Evolutionary conservation across 2,113 vertebrate genomes (phyloP), one percentile per base, ranked within the genome.

Genomic region (Poecile atricapillus): DNA sequence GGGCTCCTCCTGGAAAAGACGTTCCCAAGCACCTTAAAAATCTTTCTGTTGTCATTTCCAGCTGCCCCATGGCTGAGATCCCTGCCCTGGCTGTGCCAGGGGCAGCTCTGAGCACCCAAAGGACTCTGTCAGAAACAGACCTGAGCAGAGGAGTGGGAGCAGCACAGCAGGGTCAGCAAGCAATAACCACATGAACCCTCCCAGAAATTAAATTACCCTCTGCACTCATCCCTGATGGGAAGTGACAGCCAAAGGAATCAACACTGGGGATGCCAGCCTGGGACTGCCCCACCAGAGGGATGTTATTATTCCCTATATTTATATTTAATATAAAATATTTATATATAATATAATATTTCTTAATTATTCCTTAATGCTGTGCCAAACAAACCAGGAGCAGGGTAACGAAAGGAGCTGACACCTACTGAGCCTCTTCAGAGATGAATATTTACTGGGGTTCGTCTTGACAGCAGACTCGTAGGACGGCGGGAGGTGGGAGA

Each of bases 391-490:
- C 11, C 53, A 33, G 31, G 53, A 31, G 11, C 6, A 55, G 83
- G 86, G 73, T 82, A 94, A 88, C 46, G n/a, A 96, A 78, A 96
- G 23, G 68, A 97, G 90, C 75, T 76, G 92, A 90, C 95, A 99
- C 99, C 98, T 99, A 99, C 99, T 99, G 97, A 99, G 98, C 97
- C 98, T 99, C 98, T 99, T 99, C 97, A 99, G 98, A 96, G 99
- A 99, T 62, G 99, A 99, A 97, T 99, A 99, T 97, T 99, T 99
- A 97, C 96, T 99, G 94, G 99, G 98, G 97, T 99, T 99, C 73
- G 98, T 98, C 98, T 99, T 99, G 96, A 99, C 96, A 15, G 99
- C 99, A 70, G 99, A 99, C 97, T 99, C 99, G 20, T 99, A 99
- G 94, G 99, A 99, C 15, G 99, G 99, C 31, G 99, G 99, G 79